Evolutionary conservation across 2,888 invertebrate species (phyloP).

Genomic region (Drosophila peninsularis): DNA sequence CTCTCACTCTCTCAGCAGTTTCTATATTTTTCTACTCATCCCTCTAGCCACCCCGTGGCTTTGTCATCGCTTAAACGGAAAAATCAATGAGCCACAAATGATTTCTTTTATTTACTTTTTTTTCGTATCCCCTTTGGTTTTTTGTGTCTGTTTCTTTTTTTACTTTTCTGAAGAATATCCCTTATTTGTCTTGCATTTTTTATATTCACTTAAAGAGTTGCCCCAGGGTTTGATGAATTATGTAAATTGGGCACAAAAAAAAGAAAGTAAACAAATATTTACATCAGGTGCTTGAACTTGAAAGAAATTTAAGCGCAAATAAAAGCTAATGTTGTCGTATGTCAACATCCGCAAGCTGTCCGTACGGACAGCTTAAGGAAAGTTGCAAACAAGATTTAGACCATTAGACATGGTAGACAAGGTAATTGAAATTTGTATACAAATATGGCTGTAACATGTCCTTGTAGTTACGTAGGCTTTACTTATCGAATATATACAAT

Average conservation of each 20-base stretch:
- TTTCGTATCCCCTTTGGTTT: not conserved
- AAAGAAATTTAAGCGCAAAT: not conserved
- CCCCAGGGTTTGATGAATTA: slow-evolving; percentile 23
- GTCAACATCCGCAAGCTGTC: too few species aligned
- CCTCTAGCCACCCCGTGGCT: slow-evolving; percentile 16
- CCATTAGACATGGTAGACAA: not conserved
- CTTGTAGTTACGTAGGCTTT: too few species aligned
- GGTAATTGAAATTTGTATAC: not conserved
- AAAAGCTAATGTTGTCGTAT: not conserved
- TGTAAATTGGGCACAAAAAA: slow-evolving; percentile 23
- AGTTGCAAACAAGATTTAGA: not conserved
- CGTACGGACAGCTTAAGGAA: too few species aligned
- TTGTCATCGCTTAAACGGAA: slow-evolving; percentile 30
- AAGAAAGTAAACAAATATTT: slow-evolving; percentile 21
- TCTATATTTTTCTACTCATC: slow-evolving; percentile 32
- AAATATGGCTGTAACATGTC: too few species aligned
- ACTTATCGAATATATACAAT: too few species aligned
- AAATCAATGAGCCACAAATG: slow-evolving; percentile 55
- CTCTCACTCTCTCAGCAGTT: slow-evolving; percentile 16
- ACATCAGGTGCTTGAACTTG: slow-evolving; percentile 9
- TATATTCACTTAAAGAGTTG: slow-evolving; percentile 22
- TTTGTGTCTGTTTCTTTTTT: not conserved
- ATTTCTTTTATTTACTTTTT: slow-evolving; percentile 26
- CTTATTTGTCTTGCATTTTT: slow-evolving; percentile 19
- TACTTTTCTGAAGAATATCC: slow-evolving; percentile 13